Conservation (phyloP, 2,888 invertebrate genomes). For the Drosophila demipolita region DNA sequence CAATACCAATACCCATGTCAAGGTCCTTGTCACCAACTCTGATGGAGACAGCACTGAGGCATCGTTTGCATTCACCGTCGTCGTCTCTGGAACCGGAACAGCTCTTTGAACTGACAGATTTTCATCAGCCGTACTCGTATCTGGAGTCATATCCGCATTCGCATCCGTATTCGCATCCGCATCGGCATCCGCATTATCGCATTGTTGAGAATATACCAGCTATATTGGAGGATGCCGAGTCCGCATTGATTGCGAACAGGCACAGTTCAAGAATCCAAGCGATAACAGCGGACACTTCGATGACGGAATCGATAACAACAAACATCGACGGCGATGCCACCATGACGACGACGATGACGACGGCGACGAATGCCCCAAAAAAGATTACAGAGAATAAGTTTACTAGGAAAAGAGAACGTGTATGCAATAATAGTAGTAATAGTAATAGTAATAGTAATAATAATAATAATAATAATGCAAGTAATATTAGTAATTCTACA, state of each 20-base stretch:
- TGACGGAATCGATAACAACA: conserved; percentile 18
- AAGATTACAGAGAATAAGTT: conserved; percentile 83
- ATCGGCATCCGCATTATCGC: conserved; percentile 38
- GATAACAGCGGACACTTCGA: conserved; percentile 16
- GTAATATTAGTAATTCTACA: conserved; percentile 80
- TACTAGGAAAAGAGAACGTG: conserved; percentile 84
- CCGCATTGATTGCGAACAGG: conserved; percentile 44
- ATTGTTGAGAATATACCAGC: conserved; percentile 60
- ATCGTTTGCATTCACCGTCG: conserved; percentile 52
- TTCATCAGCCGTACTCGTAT: conserved; percentile 47
- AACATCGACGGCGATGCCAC: conserved; percentile 13
- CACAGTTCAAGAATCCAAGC: conserved; percentile 59
- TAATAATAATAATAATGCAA: conserved; percentile 72
- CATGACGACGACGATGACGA: conserved; percentile 5
- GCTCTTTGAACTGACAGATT: conserved; percentile 37
- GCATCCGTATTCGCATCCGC: conserved; percentile 28
- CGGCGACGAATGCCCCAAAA: conserved; percentile 56
- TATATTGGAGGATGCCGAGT: conserved; percentile 77
- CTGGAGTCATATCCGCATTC: conserved; percentile 28
- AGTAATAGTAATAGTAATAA: conserved; percentile 65
- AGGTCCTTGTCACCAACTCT: conserved; percentile 52
- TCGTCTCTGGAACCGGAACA: conserved; percentile 35
- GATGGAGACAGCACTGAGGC: conserved; percentile 63
- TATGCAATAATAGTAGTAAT: conserved; percentile 84
- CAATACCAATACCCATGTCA: conserved; percentile 46